Evolutionary conservation across 2,797 vertebrate species (phyloP).

Genomic region (Syngnathus acus): DNA sequence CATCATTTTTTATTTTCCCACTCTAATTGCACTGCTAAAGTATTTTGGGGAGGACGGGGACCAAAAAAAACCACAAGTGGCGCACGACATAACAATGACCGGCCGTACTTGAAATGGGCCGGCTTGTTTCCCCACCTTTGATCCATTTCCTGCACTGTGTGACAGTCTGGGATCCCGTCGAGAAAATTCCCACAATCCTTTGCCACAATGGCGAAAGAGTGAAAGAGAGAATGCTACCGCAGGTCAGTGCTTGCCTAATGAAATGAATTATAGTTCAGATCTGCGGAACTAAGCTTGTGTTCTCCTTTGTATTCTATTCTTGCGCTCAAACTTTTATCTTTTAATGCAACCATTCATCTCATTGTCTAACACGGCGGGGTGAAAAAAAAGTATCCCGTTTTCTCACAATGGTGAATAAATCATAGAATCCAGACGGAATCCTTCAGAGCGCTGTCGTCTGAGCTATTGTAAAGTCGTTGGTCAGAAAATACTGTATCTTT

Average conservation of each 20-base stretch:
- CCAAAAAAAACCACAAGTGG: background rate
- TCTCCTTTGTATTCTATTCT: slow-evolving; percentile 54
- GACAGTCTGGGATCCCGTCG: slow-evolving; percentile 13
- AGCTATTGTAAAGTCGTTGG: slow-evolving; percentile 28
- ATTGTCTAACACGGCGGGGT: slow-evolving; percentile 49
- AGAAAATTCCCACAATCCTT: slow-evolving; percentile 20
- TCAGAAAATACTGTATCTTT: slow-evolving; percentile 8
- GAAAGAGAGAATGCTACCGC: slow-evolving; percentile 28
- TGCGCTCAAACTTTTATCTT: slow-evolving; percentile 61
- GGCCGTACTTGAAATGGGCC: slow-evolving; percentile 28
- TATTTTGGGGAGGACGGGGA: background rate
- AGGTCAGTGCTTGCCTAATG: slow-evolving; percentile 50
- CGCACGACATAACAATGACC: slow-evolving; percentile 6
- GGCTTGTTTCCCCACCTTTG: slow-evolving; percentile 16
- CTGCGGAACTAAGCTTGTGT: slow-evolving; percentile 36
- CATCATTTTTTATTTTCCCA: slow-evolving; percentile 4
- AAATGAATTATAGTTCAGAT: slow-evolving; percentile 58
- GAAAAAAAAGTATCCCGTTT: slow-evolving; percentile 47
- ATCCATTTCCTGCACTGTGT: slow-evolving; percentile 27
- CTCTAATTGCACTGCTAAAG: background rate
- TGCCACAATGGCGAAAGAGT: slow-evolving; percentile 17
- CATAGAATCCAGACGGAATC: slow-evolving; percentile 32
- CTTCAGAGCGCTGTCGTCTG: slow-evolving; percentile 31
- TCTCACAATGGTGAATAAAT: slow-evolving; percentile 48
- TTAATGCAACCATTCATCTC: slow-evolving; percentile 67